Percentiles rank a stretch among this genome's conserved stretches.
phyloP scores from a whole-genome alignment of 2,888 invertebrate species.

The Melanotus villosus region DNA sequence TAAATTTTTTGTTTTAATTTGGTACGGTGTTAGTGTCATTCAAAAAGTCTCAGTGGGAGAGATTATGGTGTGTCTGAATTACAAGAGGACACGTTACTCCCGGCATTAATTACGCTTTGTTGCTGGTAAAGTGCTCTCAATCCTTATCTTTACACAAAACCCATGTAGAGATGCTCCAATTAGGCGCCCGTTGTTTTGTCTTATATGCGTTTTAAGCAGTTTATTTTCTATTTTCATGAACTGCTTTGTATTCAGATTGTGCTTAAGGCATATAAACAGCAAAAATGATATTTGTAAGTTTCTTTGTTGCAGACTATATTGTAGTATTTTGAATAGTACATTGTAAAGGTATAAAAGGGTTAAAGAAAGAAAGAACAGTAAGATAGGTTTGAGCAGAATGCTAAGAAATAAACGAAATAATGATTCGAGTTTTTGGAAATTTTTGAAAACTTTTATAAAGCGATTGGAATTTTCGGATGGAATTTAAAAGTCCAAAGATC shows the following conservation, averaged over 20 bases:
- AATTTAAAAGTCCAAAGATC: no score
- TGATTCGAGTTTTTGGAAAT: no score
- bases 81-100: slow-evolving; percentile 51
- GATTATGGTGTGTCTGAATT: slow-evolving; percentile 34
- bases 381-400: no score
- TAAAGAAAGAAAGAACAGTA: no score
- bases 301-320: no score
- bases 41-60: slow-evolving; percentile 28
- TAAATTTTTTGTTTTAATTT: no score
- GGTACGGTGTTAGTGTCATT: no score
- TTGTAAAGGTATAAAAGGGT: no score
- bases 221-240: slow-evolving; percentile 53
- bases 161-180: slow-evolving; percentile 50
- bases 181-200: slow-evolving; percentile 48
- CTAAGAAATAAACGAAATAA: no score
- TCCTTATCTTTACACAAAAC: slow-evolving; percentile 45
- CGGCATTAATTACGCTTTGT: slow-evolving; percentile 56
- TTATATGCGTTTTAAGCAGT: slow-evolving; percentile 57
- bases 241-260: slow-evolving; percentile 48
- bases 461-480: no score
- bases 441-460: no score
- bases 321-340: no score
- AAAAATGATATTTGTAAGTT: not conserved
- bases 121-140: slow-evolving; percentile 35
- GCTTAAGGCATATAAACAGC: slow-evolving; percentile 35